Conservation (phyloP, 2,797 vertebrate genomes). For the Aulostomus chinensis region DNA sequence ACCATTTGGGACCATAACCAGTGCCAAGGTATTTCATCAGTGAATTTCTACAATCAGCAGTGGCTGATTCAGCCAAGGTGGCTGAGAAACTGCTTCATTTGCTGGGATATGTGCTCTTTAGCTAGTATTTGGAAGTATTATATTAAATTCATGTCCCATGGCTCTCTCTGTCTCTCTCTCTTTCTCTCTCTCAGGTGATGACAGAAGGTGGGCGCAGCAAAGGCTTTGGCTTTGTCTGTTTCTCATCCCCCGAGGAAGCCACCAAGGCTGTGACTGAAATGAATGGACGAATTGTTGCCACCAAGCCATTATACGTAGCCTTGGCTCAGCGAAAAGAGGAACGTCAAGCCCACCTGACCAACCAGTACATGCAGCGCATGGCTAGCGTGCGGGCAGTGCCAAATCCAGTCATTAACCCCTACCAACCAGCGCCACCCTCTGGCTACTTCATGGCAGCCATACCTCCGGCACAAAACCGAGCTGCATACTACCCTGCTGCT, state of each 20-base stretch:
- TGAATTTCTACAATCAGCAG: background rate
- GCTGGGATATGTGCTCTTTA: too few species aligned
- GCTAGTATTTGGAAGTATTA: too few species aligned
- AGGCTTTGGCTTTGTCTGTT: slow-evolving; percentile 98
- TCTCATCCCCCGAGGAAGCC: slow-evolving; percentile 97
- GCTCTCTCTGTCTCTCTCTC: too few species aligned
- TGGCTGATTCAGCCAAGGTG: too few species aligned
- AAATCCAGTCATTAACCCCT: slow-evolving; percentile 95
- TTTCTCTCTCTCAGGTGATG: slow-evolving; percentile 86
- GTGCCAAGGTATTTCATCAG: slow-evolving; percentile 76
- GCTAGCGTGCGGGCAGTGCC: slow-evolving; percentile 92
- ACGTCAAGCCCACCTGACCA: slow-evolving; percentile 95
- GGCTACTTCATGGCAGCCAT: slow-evolving; percentile 98
- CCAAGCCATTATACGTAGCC: slow-evolving; percentile 95
- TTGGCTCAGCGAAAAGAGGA: slow-evolving; percentile 97
- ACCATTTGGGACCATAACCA: slow-evolving; percentile 83
- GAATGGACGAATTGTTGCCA: slow-evolving; percentile 96
- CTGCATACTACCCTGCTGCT: slow-evolving; percentile 93
- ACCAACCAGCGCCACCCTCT: slow-evolving; percentile 92
- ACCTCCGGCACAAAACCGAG: slow-evolving; percentile 93
- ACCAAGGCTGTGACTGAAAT: slow-evolving; percentile 98
- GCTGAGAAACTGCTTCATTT: accelerated
- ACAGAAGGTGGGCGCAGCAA: slow-evolving; percentile 97
- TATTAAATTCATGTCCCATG: background rate
- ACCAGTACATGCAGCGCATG: slow-evolving; percentile 99